A percentile compares a stretch with the other conserved stretches of the same genome.
phyloP scores from a whole-genome alignment of 2,888 invertebrate species.

The Auanema freiburgensis region DNA sequence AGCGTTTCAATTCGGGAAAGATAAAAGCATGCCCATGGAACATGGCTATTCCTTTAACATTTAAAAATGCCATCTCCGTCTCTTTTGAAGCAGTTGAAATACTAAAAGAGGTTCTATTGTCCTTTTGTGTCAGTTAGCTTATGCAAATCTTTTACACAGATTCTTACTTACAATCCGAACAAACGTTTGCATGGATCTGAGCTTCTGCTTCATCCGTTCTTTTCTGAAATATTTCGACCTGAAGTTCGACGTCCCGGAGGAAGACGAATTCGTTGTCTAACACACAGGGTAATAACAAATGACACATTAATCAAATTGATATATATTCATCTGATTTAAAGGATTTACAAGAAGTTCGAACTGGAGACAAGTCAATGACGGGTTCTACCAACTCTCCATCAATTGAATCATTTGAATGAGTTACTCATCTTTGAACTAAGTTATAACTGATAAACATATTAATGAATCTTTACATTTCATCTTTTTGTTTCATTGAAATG shows the following conservation, averaged over 20 bases:
- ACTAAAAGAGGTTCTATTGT: too few relatives aligned
- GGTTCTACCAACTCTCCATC: conserved; percentile 5
- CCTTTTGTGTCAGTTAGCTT: too few relatives aligned
- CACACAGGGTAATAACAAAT: background rate
- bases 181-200: conserved; percentile 28
- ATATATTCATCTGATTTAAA: too few relatives aligned
- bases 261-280: conserved; percentile 21
- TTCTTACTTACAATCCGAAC: conserved; percentile 39
- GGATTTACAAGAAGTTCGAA: conserved; percentile 16
- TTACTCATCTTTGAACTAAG: too few relatives aligned
- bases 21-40: background rate
- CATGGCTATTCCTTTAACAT: background rate
- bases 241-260: conserved; percentile 19
- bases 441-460: too few relatives aligned
- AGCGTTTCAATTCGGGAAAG: background rate
- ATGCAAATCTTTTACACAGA: conserved; percentile 7
- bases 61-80: background rate
- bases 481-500: too few relatives aligned
- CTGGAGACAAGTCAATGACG: conserved; percentile 28
- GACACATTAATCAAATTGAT: conserved; percentile 2
- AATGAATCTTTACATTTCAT: too few relatives aligned
- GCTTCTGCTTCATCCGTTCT: conserved; percentile 32
- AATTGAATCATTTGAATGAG: too few relatives aligned
- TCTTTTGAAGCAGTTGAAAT: conserved; percentile 1
- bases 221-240: conserved; percentile 23